phyloP scores from a whole-genome alignment of 2,888 invertebrate species.

The Muschampia plurimacula region DNA sequence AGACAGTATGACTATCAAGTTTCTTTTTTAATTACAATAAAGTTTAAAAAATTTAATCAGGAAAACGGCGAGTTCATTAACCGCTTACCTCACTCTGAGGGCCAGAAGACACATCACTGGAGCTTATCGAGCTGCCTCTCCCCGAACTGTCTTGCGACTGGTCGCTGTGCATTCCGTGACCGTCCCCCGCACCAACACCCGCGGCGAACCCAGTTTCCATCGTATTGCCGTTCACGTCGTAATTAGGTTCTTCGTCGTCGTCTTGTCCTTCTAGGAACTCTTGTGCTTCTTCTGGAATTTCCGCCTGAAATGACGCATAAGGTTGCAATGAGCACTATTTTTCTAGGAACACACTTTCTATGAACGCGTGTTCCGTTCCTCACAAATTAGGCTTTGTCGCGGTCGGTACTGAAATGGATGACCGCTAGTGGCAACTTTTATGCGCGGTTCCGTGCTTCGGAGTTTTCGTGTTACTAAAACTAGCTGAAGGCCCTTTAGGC shows the following conservation, averaged over 20 bases:
- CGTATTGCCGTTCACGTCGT: slow-evolving; percentile 65
- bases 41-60: too few species aligned
- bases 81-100: slow-evolving; percentile 65
- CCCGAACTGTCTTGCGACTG: slow-evolving; percentile 77
- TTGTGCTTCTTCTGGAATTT: slow-evolving; percentile 23
- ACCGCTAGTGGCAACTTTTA: not conserved
- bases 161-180: slow-evolving; percentile 77
- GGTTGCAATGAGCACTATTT: not conserved
- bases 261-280: slow-evolving; percentile 29
- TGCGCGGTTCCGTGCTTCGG: too few species aligned
- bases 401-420: not conserved
- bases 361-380: too few species aligned
- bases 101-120: slow-evolving; percentile 68
- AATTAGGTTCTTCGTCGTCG: slow-evolving; percentile 52
- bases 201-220: slow-evolving; percentile 57
- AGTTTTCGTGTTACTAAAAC: too few species aligned
- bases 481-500: too few species aligned
- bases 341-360: not conserved
- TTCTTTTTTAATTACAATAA: not conserved
- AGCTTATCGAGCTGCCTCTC: slow-evolving; percentile 69
- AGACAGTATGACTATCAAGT: too few species aligned
- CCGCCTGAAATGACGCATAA: slow-evolving; percentile 14
- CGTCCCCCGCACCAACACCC: slow-evolving; percentile 76
- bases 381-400: too few species aligned
- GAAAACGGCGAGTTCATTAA: not conserved